Base-by-base conservation (phyloP, 2,888 invertebrate genomes). In the Achlya flavicornis region DNA sequence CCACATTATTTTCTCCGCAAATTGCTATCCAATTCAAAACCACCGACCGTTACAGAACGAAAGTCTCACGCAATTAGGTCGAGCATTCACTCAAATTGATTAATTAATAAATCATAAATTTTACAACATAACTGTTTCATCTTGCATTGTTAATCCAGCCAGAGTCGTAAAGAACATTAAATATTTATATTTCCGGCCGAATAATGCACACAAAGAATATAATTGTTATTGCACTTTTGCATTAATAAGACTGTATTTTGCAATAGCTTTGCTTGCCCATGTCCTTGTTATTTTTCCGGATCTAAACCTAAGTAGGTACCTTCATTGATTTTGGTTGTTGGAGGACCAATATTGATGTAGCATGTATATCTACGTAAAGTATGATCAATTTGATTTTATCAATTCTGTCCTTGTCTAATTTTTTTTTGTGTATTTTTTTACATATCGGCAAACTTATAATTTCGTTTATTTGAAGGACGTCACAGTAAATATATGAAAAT, bases 101-200 rank as follows among this genome's bases (percentile, higher is more conserved):
- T 41, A 41, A 33, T 33, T 58, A 35, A 16, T 58, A 19, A 19
- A 53, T 53, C 53, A 19, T 53, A 19, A 53, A n/a, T 3, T 60
- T 41, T 41, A 60, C n/a, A 43, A 41, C 4, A 1, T 19, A 26
- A 60, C 43, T 5, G 60, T 43, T 33, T 7, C 60, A 58, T 58
- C 32, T 58, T 58, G 41, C 41, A 33, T 60, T 60, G 60, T 60
- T 19, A 16, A 41, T 10, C 41, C 60, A 0, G 7, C 41, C 60
- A 0, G 7, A 46, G 60, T 43, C 41, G 41, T 41, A 60, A 60
- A 60, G 41, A 11, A 19, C 14, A 43, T 41, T 60, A 60, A 60
- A 60, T 14, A 60, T 60, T 60, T 60, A 60, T 60, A 60, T 41
- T 60, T 60, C 60, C 60, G 60, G 5, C 59, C 3, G 19, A 59